Conservation (phyloP, 2,113 vertebrate genomes). For the Hippocampus mohnikei region DNA sequence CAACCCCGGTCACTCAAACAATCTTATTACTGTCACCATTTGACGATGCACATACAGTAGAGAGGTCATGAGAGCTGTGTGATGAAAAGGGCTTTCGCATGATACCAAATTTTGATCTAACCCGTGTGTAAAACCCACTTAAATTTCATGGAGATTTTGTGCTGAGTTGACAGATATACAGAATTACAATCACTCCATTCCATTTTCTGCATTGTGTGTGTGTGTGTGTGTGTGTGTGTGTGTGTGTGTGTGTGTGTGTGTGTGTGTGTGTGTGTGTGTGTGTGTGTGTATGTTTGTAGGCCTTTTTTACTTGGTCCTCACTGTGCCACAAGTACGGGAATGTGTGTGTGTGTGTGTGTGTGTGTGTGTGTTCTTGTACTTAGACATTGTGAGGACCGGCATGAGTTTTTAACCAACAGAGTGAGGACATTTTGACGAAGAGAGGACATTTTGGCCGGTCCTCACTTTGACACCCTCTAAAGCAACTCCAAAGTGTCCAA, state of each 20-base stretch:
- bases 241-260: not conserved
- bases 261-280: constrained; percentile 12
- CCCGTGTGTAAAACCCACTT: constrained; percentile 18
- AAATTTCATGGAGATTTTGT: constrained; percentile 21
- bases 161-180: constrained; percentile 28
- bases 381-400: too few relatives aligned
- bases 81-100: constrained; percentile 24
- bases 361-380: too few relatives aligned
- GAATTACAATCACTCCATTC: constrained; percentile 13
- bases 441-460: too few relatives aligned
- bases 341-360: too few relatives aligned
- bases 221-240: not conserved
- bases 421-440: too few relatives aligned
- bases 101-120: constrained; percentile 32
- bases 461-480: too few relatives aligned
- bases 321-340: too few relatives aligned
- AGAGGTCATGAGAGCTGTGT: constrained; percentile 15
- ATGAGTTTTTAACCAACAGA: too few relatives aligned
- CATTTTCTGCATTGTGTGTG: constrained; percentile 14
- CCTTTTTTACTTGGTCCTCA: too few relatives aligned
- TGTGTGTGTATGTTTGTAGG: too few relatives aligned
- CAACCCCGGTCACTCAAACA: constrained; percentile 18
- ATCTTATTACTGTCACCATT: constrained; percentile 14
- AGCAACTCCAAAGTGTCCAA: too few relatives aligned
- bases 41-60: constrained; percentile 5